Percentiles rank a stretch among this genome's conserved stretches.
These are phyloP conservation scores for Dendropsophus ebraccatus DNA, from an alignment of 2,113 vertebrate species.

Conservation along the genomic window DNA sequence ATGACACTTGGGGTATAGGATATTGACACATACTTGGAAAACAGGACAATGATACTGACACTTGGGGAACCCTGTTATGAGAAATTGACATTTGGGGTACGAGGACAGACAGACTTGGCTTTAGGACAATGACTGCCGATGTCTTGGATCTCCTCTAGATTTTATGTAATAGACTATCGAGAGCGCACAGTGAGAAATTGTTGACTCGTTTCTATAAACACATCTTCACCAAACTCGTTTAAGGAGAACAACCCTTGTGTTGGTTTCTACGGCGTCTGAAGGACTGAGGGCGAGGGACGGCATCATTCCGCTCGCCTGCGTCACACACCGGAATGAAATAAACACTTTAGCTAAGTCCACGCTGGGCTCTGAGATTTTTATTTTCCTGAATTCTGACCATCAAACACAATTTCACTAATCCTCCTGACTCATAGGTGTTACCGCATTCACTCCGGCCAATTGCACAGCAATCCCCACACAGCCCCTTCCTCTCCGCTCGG, in stretches of 20 bases:
- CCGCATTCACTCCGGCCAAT: neutral
- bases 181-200: neutral
- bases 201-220: neutral
- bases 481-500: neutral
- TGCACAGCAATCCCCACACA: neutral
- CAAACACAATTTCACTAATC: slow-evolving; percentile 39
- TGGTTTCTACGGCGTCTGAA: neutral
- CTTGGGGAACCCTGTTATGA: neutral
- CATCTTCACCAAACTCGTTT: neutral
- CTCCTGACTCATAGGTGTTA: slow-evolving; percentile 5
- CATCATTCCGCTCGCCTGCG: neutral
- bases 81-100: neutral
- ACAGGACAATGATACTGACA: neutral
- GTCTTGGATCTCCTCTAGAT: too few species aligned
- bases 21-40: neutral
- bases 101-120: too few species aligned
- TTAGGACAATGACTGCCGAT: too few species aligned
- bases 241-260: neutral
- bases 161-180: neutral
- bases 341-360: neutral
- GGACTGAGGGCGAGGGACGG: neutral
- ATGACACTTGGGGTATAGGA: neutral
- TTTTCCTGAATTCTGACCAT: neutral
- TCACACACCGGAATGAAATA: neutral
- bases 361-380: neutral